These are phyloP conservation scores for Drosophila punjabiensis DNA, from an alignment of 1,140 invertebrate genomes.

Conservation along the genomic window DNA sequence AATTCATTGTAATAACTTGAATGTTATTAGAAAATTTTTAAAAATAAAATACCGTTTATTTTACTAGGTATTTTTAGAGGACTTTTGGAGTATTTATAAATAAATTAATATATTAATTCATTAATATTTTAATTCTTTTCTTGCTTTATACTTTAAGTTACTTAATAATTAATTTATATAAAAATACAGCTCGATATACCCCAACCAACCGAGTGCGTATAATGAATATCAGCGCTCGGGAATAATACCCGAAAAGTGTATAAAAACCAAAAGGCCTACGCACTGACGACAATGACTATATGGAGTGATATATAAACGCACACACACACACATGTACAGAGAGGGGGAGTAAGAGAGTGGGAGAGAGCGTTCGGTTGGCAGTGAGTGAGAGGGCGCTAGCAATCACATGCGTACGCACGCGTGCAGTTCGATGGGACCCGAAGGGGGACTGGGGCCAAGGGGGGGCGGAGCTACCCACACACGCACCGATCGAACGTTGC, in stretches of 20 bases:
- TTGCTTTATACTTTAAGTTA: neutral
- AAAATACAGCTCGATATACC: neutral
- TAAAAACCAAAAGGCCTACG: conserved; percentile 50
- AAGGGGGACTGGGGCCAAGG: neutral
- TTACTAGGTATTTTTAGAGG: no score
- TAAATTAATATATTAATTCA: no score
- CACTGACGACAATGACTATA: conserved; percentile 57
- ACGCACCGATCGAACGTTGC: conserved; percentile 62
- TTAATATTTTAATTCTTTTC: no score
- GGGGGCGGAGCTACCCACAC: conserved; percentile 39
- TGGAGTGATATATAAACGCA: conserved; percentile 19
- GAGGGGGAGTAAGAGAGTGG: neutral
- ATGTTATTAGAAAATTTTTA: no score
- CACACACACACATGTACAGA: neutral
- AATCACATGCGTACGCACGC: conserved; percentile 65
- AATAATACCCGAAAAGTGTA: conserved; percentile 37
- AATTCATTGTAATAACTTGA: no score
- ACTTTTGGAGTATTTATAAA: no score
- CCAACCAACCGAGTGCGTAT: neutral
- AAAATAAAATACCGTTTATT: no score
- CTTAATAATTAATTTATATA: neutral
- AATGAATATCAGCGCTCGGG: conserved; percentile 23
- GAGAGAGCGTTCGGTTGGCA: neutral
- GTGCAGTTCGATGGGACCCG: conserved; percentile 10
- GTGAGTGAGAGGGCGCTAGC: conserved; percentile 6